Conservation (phyloP, 1,140 invertebrate genomes). For the Tetragonula clypearis region DNA sequence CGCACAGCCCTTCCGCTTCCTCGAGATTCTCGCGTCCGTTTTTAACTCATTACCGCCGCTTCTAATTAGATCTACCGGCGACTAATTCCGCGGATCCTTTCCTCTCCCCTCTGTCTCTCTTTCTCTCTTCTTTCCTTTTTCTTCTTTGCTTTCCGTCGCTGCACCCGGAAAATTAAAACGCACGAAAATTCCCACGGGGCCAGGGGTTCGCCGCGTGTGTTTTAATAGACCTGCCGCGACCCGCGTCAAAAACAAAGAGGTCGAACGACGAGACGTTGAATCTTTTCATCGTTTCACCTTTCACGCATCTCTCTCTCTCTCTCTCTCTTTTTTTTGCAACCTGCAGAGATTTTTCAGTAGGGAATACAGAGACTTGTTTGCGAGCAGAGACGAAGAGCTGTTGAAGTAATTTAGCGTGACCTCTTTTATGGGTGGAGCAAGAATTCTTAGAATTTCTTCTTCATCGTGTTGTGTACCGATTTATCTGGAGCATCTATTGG, state of each 20-base stretch:
- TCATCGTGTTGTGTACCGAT: too few species aligned
- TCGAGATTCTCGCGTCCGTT: conserved; percentile 10
- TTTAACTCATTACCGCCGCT: conserved; percentile 24
- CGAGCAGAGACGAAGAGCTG: too few species aligned
- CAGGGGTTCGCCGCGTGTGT: not conserved
- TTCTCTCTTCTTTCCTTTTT: not conserved
- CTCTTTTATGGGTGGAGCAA: too few species aligned
- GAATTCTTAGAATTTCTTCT: too few species aligned
- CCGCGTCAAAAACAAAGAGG: not conserved
- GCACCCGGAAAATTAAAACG: conserved; percentile 10
- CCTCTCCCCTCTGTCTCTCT: not conserved
- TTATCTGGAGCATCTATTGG: too few species aligned
- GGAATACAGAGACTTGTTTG: too few species aligned
- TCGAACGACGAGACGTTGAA: not conserved
- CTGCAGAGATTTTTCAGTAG: too few species aligned
- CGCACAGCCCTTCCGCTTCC: conserved; percentile 21
- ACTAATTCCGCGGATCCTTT: conserved; percentile 29
- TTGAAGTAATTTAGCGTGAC: too few species aligned
- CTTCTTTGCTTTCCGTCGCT: not conserved
- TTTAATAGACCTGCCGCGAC: not conserved
- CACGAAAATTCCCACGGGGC: not conserved
- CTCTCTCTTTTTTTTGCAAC: too few species aligned
- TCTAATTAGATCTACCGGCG: conserved; percentile 31
- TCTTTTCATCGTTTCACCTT: not conserved
- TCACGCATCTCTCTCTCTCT: too few species aligned